Evolutionary conservation across 2,797 vertebrate species (phyloP).

Genomic region (Acridotheres tristis): DNA sequence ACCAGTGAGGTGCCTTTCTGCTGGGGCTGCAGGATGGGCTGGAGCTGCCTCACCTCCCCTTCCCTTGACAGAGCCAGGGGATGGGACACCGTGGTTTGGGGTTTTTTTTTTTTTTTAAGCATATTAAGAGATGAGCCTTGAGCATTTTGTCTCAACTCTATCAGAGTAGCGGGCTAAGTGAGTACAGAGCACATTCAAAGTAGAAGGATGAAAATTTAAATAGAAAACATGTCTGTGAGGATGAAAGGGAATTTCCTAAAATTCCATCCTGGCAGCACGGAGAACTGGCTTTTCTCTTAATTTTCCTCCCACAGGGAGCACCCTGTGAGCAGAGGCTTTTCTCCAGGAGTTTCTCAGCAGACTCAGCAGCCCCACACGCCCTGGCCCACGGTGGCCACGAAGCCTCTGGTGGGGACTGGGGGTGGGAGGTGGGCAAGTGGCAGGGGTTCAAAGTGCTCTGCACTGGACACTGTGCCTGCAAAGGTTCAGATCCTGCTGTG

Average conservation of each 20-base stretch:
- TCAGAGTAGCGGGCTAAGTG: neutral
- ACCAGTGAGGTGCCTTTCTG: neutral
- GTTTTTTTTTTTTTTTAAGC: no score
- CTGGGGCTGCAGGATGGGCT: neutral
- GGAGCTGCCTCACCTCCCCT: neutral
- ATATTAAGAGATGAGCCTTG: neutral
- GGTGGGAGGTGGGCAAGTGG: neutral
- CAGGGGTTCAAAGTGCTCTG: neutral
- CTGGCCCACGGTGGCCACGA: fast-evolving
- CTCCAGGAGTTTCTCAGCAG: neutral
- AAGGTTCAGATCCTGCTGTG: fast-evolving
- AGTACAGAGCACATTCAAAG: neutral
- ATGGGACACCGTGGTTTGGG: neutral
- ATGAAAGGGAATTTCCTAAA: neutral
- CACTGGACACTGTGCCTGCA: neutral
- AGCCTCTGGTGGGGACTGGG: neutral
- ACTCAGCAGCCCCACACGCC: neutral
- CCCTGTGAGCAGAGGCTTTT: neutral
- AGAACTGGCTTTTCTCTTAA: neutral
- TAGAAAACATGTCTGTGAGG: neutral
- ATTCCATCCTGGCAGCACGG: neutral
- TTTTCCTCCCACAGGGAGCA: neutral
- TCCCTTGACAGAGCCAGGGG: neutral
- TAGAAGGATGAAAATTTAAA: neutral
- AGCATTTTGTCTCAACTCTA: neutral